Conservation (phyloP, 2,888 invertebrate species). For the Scaptomyza caliginosa region DNA sequence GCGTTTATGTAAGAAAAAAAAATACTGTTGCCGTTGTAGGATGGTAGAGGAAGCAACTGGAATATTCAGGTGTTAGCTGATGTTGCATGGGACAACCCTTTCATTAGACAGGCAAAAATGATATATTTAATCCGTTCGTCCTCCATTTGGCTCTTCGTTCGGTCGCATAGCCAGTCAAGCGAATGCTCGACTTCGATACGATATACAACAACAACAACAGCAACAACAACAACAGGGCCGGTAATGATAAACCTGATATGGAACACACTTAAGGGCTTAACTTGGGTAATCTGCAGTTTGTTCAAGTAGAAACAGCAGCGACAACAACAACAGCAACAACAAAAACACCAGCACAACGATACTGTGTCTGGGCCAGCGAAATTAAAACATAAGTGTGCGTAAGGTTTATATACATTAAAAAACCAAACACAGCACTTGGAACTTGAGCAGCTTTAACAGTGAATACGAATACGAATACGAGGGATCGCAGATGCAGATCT, state of each 20-base stretch:
- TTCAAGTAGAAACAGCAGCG: constrained; percentile 70
- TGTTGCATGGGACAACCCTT: constrained; percentile 61
- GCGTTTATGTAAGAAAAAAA: constrained; percentile 16
- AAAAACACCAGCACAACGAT: constrained; percentile 34
- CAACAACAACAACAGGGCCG: constrained; percentile 22
- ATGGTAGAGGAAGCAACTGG: constrained; percentile 53
- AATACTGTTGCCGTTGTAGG: constrained; percentile 43
- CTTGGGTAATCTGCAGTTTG: constrained; percentile 75
- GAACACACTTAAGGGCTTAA: constrained; percentile 80
- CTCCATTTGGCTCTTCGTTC: constrained; percentile 23
- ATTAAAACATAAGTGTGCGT: constrained; percentile 63
- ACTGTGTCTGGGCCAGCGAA: constrained; percentile 60
- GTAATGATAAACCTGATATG: constrained; percentile 77
- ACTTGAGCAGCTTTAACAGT: constrained; percentile 11
- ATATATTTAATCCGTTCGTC: constrained; percentile 78
- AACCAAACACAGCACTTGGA: constrained; percentile 26
- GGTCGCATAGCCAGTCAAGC: constrained; percentile 49
- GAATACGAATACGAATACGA: not conserved
- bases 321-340: constrained; percentile 47
- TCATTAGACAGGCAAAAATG: constrained; percentile 75
- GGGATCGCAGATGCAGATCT: constrained; percentile 62
- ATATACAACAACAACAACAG: constrained; percentile 17
- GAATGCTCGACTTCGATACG: constrained; percentile 60
- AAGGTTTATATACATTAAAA: constrained; percentile 23
- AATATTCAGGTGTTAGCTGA: constrained; percentile 75